Conservation (phyloP, 2,797 vertebrate genomes). For the Enteromius afrohamiltoni region DNA sequence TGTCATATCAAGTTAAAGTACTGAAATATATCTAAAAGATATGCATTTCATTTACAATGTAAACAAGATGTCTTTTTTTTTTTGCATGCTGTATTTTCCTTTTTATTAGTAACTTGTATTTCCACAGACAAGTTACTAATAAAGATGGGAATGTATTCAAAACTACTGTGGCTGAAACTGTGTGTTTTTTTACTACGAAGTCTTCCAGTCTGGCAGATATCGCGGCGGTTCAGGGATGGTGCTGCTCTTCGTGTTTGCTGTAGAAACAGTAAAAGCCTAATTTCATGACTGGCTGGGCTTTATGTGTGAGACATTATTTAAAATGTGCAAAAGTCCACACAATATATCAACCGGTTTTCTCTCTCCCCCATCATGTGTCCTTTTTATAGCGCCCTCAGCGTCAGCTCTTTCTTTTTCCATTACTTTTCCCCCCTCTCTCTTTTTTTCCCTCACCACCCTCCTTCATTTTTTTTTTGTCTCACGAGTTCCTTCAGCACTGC, state of each 20-base stretch:
- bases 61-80: not conserved
- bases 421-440: conserved; percentile 13
- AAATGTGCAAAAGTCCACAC: conserved; percentile 76
- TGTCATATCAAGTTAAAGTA: not conserved
- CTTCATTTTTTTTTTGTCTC: not conserved
- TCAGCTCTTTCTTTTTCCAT: conserved; percentile 42
- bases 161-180: not conserved
- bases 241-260: conserved; percentile 68
- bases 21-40: not conserved
- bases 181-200: conserved; percentile 5
- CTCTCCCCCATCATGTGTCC: conserved; percentile 55
- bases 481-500: conserved; percentile 3
- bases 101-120: not conserved
- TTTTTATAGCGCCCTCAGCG: conserved; percentile 53
- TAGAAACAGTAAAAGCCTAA: conserved; percentile 74
- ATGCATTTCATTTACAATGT: not conserved
- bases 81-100: not conserved
- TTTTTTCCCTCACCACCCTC: conserved; percentile 1
- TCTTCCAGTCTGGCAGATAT: conserved; percentile 23
- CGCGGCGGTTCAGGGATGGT: conserved; percentile 16
- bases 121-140: not conserved
- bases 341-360: conserved; percentile 73
- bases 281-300: conserved; percentile 81
- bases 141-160: not conserved
- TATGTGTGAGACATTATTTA: conserved; percentile 76